phyloP scores from a whole-genome alignment of 2,888 invertebrate species.

The Cerastis rubricosa region DNA sequence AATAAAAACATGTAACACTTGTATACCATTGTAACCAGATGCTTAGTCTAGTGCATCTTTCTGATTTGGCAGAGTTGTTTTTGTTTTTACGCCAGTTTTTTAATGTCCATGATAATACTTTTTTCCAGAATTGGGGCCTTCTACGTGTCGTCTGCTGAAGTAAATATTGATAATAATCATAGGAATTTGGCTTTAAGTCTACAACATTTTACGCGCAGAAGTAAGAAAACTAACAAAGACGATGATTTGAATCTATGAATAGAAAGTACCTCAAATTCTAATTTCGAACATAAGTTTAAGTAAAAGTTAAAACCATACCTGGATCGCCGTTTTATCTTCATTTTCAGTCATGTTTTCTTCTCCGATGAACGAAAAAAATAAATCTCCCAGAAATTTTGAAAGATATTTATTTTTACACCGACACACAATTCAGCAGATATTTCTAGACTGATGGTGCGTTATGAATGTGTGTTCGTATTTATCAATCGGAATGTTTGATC shows the following conservation, averaged over 20 bases:
- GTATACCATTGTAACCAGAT: neutral
- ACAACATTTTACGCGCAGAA: neutral
- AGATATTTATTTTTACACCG: slow-evolving; percentile 66
- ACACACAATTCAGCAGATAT: slow-evolving; percentile 65
- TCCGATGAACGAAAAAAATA: slow-evolving; percentile 3
- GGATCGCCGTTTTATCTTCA: slow-evolving; percentile 22
- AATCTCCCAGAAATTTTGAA: slow-evolving; percentile 16
- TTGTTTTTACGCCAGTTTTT: slow-evolving; percentile 8
- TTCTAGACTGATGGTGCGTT: slow-evolving; percentile 71
- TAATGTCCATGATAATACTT: neutral
- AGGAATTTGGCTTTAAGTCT: neutral
- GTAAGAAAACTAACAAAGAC: neutral
- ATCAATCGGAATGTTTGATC: neutral
- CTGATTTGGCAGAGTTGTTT: neutral
- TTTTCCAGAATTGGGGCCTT: neutral
- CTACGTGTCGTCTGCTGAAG: too few species aligned
- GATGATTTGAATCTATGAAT: slow-evolving; percentile 7
- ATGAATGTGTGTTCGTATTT: slow-evolving; percentile 14
- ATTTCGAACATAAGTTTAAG: neutral
- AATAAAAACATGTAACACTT: neutral
- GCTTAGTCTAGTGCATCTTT: too few species aligned
- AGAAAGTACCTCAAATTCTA: slow-evolving; percentile 23
- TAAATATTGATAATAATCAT: too few species aligned
- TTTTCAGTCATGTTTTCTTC: slow-evolving; percentile 58
- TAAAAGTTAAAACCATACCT: slow-evolving; percentile 44